These are phyloP conservation scores for Nomada ferruginata DNA, from an alignment of 2,888 invertebrate species.

Conservation along the genomic window DNA sequence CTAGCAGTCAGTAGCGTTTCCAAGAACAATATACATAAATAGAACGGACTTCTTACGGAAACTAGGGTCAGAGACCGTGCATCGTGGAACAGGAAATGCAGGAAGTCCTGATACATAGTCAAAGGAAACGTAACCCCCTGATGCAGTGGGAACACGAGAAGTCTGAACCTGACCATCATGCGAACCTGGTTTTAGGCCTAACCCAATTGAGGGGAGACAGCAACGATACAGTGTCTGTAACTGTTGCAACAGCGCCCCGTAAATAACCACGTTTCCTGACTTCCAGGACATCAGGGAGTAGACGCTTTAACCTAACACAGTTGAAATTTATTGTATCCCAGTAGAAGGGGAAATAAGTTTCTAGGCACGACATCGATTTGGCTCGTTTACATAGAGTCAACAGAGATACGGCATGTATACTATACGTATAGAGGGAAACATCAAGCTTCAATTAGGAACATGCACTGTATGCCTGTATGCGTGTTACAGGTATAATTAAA, in stretches of 20 bases:
- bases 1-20: too few relatives aligned
- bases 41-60: constrained; percentile 57
- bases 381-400: constrained; percentile 53
- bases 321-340: constrained; percentile 70
- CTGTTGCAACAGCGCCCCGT: constrained; percentile 61
- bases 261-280: constrained; percentile 70
- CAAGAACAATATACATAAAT: constrained; percentile 11
- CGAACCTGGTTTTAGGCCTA: constrained; percentile 70
- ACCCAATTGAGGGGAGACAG: constrained; percentile 76
- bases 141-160: constrained; percentile 58
- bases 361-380: constrained; percentile 1
- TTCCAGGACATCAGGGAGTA: constrained; percentile 48
- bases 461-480: too few relatives aligned
- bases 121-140: constrained; percentile 62
- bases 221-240: constrained; percentile 67
- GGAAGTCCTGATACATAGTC: constrained; percentile 66
- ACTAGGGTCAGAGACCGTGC: constrained; percentile 49
- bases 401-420: constrained; percentile 11
- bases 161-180: constrained; percentile 69
- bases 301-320: constrained; percentile 41
- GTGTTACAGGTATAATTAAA: too few relatives aligned
- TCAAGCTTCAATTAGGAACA: too few relatives aligned
- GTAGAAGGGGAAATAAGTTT: constrained; percentile 67
- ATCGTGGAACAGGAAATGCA: constrained; percentile 63
- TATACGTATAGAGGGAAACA: too few relatives aligned